Percentiles rank a stretch among this genome's conserved stretches.
Evolutionary conservation across 2,797 vertebrate genomes (phyloP).

Genomic region (Falco peregrinus): DNA sequence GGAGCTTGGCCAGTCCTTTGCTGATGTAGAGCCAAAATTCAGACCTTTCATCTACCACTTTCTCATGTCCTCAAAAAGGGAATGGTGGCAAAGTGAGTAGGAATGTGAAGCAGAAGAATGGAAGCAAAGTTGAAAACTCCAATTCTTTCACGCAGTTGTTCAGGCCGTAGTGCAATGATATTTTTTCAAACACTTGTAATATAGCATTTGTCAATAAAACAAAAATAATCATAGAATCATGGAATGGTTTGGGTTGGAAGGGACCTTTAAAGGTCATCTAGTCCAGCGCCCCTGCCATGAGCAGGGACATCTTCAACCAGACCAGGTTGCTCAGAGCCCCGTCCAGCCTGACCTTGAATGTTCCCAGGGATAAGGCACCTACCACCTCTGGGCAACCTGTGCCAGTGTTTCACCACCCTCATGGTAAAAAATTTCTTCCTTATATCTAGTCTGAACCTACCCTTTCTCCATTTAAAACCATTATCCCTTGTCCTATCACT

Average conservation of each 20-base stretch:
- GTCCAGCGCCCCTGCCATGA: rapidly evolving
- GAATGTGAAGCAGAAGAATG: neutral
- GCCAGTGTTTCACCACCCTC: neutral
- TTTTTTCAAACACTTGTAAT: neutral
- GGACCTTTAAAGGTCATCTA: neutral
- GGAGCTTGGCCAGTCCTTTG: neutral
- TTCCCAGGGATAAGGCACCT: neutral
- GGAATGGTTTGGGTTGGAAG: neutral
- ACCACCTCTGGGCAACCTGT: too few relatives aligned
- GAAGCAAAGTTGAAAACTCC: neutral
- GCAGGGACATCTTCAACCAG: neutral
- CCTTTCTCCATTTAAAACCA: neutral
- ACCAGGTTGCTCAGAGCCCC: neutral
- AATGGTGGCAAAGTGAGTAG: neutral
- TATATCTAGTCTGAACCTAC: neutral
- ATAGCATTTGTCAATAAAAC: neutral
- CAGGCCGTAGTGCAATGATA: neutral
- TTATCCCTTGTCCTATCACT: rapidly evolving
- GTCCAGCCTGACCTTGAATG: neutral
- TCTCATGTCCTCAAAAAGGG: neutral
- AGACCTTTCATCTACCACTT: neutral
- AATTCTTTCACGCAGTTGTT: rapidly evolving
- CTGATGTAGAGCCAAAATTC: neutral
- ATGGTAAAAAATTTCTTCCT: rapidly evolving
- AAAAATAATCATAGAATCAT: neutral